Percentiles rank a stretch among this genome's conserved stretches.
Conservation (phyloP, 1,140 invertebrate species). For the Chlorops oryzae region DNA sequence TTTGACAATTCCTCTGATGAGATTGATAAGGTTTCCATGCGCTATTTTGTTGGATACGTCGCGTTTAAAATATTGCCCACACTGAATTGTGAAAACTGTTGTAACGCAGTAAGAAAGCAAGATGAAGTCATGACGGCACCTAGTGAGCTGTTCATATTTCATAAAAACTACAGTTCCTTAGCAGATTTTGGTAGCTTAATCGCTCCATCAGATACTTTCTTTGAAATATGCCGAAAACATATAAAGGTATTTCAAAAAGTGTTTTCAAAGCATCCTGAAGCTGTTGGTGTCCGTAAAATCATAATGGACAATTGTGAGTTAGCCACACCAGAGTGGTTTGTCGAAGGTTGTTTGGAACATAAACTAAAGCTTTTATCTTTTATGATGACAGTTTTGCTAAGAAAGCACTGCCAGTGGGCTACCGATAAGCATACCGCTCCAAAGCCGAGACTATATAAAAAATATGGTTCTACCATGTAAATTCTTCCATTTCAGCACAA, state of each 20-base stretch:
- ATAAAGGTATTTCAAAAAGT: neutral
- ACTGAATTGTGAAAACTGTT: neutral
- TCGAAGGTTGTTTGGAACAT: neutral
- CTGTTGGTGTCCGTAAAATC: neutral
- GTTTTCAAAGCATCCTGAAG: neutral
- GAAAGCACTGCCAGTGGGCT: neutral
- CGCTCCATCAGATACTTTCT: neutral
- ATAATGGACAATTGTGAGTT: neutral
- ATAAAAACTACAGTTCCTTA: too few species aligned
- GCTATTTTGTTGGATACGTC: too few species aligned
- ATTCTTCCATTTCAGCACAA: too few species aligned
- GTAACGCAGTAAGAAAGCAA: neutral
- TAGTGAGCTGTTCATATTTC: neutral
- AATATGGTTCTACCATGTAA: too few species aligned
- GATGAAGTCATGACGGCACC: neutral
- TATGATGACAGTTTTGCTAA: neutral
- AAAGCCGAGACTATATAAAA: too few species aligned
- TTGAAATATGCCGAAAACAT: too few species aligned
- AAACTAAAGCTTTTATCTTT: neutral
- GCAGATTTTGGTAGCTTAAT: neutral
- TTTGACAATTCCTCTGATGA: neutral
- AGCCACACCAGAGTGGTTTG: neutral
- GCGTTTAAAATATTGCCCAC: neutral
- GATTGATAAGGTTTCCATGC: neutral
- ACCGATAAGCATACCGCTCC: neutral